Base-by-base conservation (phyloP, 1,140 invertebrate species). In the Liolophura sinensis region DNA sequence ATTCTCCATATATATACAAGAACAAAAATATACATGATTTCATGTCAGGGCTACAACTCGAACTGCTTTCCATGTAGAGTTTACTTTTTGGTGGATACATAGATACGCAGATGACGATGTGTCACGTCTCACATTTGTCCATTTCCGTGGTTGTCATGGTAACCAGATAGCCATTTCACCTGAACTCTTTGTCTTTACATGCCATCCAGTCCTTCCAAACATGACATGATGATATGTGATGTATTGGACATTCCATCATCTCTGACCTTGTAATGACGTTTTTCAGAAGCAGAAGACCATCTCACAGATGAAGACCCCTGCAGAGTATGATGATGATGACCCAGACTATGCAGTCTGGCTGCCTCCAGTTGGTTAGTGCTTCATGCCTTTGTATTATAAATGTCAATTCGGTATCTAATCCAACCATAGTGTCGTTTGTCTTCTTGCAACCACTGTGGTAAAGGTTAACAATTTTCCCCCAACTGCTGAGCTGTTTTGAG, bases 291-390 rank as follows among this genome's bases (percentile, higher is more conserved):
- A n/a, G n/a, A 54, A 12, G 24, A 54, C 18, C 7, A n/a, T 1
- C 51, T 7, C 1, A 56, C 55, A 60, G 60, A 7, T 56, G 49
- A 70, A 70, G 56, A 48, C 47, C 49, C 60, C 71, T 20, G 67
- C 69, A 52, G 74, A 75, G 75, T 87, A 89, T 72, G 79, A 86
- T 14, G 80, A 83, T 18, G 81, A 79, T 24, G 88, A 91, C 68
- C 78, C 79, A 14, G 87, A 92, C 75, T 92, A 92, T 81, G 89
- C 88, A 14, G 89, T 87, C 70, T 94, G 92, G 92, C 76, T 91
- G n/a, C 92, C 92, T 11, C 92, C 92, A 11, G 64, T 82, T 65
- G 75, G 79, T 80, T 54, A 65, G 57, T 56, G 60, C 48, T 48
- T 50, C n/a, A 49, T 7, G 60, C n/a, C 12, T 18, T n/a, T 31